Evolutionary conservation across 2,888 invertebrate genomes (phyloP), one percentile per base, ranked within the genome.

Genomic region (Alsophila aescularia): DNA sequence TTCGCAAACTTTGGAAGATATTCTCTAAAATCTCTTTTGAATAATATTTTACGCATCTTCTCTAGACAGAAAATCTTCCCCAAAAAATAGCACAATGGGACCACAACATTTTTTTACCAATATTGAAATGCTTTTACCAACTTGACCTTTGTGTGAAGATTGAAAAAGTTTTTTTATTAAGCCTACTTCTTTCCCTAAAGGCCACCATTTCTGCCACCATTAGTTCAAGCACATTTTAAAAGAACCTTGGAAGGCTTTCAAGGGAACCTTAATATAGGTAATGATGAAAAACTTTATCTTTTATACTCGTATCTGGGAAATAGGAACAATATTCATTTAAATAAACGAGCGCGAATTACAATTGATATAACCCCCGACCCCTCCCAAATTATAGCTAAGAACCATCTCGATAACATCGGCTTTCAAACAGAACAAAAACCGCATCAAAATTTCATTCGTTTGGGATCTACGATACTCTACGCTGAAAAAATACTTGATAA

Each of bases 181-280:
- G 36, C 32, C n/a, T 37, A 41, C 35, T 44, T 52, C 45, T 8
- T 13, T 24, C 41, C 5, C 36, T 50, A 44, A 57, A 51, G 49
- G 32, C 44, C 13, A 41, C 44, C 48, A 50, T 56, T 60, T 36
- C 39, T 29, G 2, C n/a, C 13, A 4, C 16, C 13, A 47, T 40
- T 10, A 40, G 31, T 48, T 27, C 47, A 49, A 56, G 50, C 34
- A 51, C 27, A 54, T 53, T 55, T 55, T 58, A 45, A 41, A 42
- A 39, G 53, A 56, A 65, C 64, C 59, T 51, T 55, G 54, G 43
- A 65, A 65, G 40, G 62, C 64, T 65, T 57, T 65, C 59, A 52
- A 54, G 6, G 21, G 4, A 3, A 21, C 4, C 21, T 21, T 21
- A 21, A 5, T 21, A 21, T 21, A 6, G 3, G 3, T 21, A 3